Base-by-base conservation (phyloP, 2,888 invertebrate species). In the Acrocera orbiculus region DNA sequence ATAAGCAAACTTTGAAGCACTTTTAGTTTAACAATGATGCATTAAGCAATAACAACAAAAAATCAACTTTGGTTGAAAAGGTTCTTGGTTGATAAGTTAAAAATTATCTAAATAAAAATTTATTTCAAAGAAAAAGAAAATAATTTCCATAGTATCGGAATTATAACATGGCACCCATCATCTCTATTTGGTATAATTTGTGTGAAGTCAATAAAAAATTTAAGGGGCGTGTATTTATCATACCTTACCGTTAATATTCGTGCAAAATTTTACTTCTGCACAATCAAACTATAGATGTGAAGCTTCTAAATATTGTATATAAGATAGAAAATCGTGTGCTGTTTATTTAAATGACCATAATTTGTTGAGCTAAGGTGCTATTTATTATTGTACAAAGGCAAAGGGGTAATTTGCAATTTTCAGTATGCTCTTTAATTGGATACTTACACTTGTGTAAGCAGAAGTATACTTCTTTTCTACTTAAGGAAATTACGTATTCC, bases 261-360 rank as follows among this genome's bases (percentile, higher is more conserved):
- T 2, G 13, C 14, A 13, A 4, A 17, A 19, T n/a, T 26, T 19
- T 11, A 24, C 20, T 13, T 6, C 22, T 11, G n/a, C n/a, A 7
- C 19, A 7, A 19, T 7, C 8, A 19, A 2, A 19, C 6, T 19
- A 19, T 19, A 19, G 19, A 19, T 19, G 8, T 7, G 19, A 7
- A 19, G 6, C 19, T 19, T 19, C 16, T 15, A 27, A 27, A 27
- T 17, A 17, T 28, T 34, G 28, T 31, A 36, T 32, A 31, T 28
- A 32, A 27, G 38, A 48, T 44, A 50, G n/a, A 50, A 52, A 54
- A 53, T 54, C 54, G 53, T 54, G 54, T 52, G 54, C 53, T 54
- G 51, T 54, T 55, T 55, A 53, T 54, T 54, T 52, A 55, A 54
- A 54, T 54, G 52, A 54, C 53, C 51, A 51, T 54, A 55, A 54